Base-by-base conservation (phyloP, 2,888 invertebrate species). In the Pseudanteris insignis region DNA sequence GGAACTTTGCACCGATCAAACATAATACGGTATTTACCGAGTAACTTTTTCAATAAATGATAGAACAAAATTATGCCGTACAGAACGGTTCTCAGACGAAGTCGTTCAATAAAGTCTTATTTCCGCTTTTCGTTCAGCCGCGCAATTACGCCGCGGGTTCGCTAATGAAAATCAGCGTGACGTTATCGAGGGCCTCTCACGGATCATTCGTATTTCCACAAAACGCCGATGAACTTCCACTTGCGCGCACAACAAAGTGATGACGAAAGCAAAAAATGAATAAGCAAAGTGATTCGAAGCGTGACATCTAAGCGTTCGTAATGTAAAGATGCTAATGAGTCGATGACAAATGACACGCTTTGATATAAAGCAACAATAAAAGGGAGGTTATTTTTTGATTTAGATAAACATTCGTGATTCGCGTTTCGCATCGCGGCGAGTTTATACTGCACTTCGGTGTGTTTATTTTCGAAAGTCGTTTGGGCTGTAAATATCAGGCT, bases 351-450 rank as follows among this genome's bases (percentile, higher is more conserved):
- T 57, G 43, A 38, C 57, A 50, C 28, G 14, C 48, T 33, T 48
- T n/a, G n/a, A 50, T 48, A 57, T 57, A 48, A 57, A 33, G 44
- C 24, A 33, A 11, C 32, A 32, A 50, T 43, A 57, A 50, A 50
- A 57, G 7, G 43, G 33, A 48, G 48, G 50, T 57, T 48, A 44
- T 50, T 57, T 28, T 28, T 37, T 44, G 57, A 48, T 47, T 57
- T 57, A 58, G 55, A 58, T 58, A 58, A 58, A 58, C 50, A 44
- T 43, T 50, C 15, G 10, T 50, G 48, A 58, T 50, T 58, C 50
- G 44, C 33, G 25, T 48, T 30, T n/a, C n/a, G n/a, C n/a, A n/a
- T n/a, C n/a, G n/a, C n/a, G n/a, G n/a, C n/a, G n/a, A n/a, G n/a
- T n/a, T n/a, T n/a, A n/a, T n/a, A n/a, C n/a, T n/a, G n/a, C n/a